phyloP scores from a whole-genome alignment of 2,888 invertebrate genomes.

The Apodemia duryi region DNA sequence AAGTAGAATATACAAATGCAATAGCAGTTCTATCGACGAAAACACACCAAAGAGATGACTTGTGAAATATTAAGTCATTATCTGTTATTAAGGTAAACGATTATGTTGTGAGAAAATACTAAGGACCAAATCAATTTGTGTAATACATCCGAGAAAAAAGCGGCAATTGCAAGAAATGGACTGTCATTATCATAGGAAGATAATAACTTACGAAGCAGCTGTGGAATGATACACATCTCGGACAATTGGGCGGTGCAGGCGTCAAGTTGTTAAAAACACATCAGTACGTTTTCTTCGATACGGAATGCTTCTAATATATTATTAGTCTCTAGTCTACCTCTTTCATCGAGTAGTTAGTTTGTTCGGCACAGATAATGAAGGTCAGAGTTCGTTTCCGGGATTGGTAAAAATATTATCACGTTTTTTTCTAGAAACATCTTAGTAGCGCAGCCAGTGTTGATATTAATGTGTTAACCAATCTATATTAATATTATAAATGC shows the following conservation, averaged over 20 bases:
- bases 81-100: no score
- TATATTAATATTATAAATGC: no score
- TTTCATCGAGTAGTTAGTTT: neutral
- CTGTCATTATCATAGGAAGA: conserved; percentile 11
- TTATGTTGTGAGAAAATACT: neutral
- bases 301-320: conserved; percentile 18
- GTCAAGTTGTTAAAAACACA: conserved; percentile 55
- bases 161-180: conserved; percentile 7
- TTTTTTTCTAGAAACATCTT: no score
- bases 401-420: no score
- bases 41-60: no score
- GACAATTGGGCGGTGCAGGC: conserved; percentile 34
- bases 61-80: no score
- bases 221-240: conserved; percentile 31
- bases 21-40: no score
- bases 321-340: conserved; percentile 8
- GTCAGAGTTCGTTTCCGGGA: no score
- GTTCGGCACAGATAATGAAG: neutral
- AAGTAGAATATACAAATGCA: no score
- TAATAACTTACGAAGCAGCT: conserved; percentile 39
- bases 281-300: conserved; percentile 32
- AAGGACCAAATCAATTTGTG: conserved; percentile 5
- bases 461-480: no score
- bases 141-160: conserved; percentile 15
- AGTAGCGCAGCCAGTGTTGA: no score